Percentiles rank a stretch among this genome's conserved stretches.
phyloP scores from a whole-genome alignment of 2,797 vertebrate genomes.

The Enteromius trimaculatus region DNA sequence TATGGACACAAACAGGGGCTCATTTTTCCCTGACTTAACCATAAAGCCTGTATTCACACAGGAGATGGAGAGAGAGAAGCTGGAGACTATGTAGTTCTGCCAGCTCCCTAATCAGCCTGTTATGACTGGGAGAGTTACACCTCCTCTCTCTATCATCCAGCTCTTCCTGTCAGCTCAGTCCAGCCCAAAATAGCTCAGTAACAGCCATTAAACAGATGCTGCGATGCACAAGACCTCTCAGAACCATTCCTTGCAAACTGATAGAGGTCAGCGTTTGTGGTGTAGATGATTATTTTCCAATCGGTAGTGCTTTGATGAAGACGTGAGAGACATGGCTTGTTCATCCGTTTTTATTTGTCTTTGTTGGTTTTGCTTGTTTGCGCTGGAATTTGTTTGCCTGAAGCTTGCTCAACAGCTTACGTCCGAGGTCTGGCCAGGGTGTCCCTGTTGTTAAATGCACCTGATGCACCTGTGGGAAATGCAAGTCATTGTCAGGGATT shows the following conservation, averaged over 20 bases:
- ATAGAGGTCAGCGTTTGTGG: background rate
- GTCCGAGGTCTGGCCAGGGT: slow-evolving; percentile 69
- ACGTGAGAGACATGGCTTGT: slow-evolving; percentile 58
- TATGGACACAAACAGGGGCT: slow-evolving; percentile 42
- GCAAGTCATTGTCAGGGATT: background rate
- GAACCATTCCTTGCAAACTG: background rate
- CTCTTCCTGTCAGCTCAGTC: slow-evolving; percentile 23
- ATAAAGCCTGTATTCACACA: slow-evolving; percentile 42
- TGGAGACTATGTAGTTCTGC: slow-evolving; percentile 44
- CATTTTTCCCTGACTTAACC: slow-evolving; percentile 43
- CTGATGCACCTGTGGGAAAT: slow-evolving; percentile 60
- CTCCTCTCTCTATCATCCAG: slow-evolving; percentile 38
- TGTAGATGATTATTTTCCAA: slow-evolving; percentile 19
- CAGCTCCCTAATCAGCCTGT: slow-evolving; percentile 49
- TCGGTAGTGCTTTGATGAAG: slow-evolving; percentile 18
- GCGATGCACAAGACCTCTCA: slow-evolving; percentile 20
- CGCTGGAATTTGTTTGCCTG: slow-evolving; percentile 74
- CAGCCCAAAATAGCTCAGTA: slow-evolving; percentile 45
- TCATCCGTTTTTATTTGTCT: slow-evolving; percentile 69
- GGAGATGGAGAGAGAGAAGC: slow-evolving; percentile 34
- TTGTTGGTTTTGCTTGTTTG: slow-evolving; percentile 71
- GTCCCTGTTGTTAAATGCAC: slow-evolving; percentile 75
- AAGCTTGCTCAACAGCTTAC: slow-evolving; percentile 78
- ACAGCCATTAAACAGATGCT: slow-evolving; percentile 49
- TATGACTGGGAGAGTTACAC: slow-evolving; percentile 41